A percentile compares a stretch with the other conserved stretches of the same genome.
phyloP scores from a whole-genome alignment of 2,888 invertebrate genomes.

The Cataglyphis altisquamis region DNA sequence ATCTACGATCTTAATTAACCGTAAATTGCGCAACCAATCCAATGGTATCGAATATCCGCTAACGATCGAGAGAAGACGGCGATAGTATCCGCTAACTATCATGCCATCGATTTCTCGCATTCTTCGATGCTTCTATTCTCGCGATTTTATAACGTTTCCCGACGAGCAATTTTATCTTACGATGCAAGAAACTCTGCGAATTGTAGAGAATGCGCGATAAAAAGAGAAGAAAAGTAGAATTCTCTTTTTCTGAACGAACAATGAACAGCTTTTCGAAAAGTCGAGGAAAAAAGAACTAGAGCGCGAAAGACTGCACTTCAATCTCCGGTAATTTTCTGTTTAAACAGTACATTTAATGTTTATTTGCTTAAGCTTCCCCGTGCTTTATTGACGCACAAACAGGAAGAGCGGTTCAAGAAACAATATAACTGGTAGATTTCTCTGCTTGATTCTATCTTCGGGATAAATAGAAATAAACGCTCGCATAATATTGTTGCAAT shows the following conservation, averaged over 20 bases:
- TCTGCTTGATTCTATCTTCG: neutral
- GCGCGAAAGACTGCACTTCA: neutral
- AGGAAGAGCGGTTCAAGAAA: constrained; percentile 24
- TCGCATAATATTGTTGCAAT: constrained; percentile 28
- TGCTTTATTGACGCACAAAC: constrained; percentile 38
- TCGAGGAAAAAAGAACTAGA: neutral
- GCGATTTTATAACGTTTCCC: constrained; percentile 79
- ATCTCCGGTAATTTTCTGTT: constrained; percentile 38
- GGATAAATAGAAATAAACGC: constrained; percentile 26
- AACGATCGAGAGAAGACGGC: constrained; percentile 31
- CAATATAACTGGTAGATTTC: constrained; percentile 20
- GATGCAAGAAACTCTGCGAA: constrained; percentile 76
- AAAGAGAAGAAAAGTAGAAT: neutral
- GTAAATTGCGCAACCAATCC: constrained; percentile 42
- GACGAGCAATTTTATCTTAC: constrained; percentile 80
- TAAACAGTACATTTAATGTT: constrained; percentile 40
- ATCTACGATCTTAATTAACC: constrained; percentile 48
- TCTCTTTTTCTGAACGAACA: constrained; percentile 4
- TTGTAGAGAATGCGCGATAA: constrained; percentile 4
- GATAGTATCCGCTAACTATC: constrained; percentile 25
- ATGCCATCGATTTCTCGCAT: constrained; percentile 69
- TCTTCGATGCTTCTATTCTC: constrained; percentile 56
- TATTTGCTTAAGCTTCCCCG: constrained; percentile 41
- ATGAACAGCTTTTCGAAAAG: constrained; percentile 5
- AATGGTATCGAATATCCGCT: constrained; percentile 39